Conservation (phyloP, 2,113 vertebrate genomes). For the Tenrec ecaudatus region DNA sequence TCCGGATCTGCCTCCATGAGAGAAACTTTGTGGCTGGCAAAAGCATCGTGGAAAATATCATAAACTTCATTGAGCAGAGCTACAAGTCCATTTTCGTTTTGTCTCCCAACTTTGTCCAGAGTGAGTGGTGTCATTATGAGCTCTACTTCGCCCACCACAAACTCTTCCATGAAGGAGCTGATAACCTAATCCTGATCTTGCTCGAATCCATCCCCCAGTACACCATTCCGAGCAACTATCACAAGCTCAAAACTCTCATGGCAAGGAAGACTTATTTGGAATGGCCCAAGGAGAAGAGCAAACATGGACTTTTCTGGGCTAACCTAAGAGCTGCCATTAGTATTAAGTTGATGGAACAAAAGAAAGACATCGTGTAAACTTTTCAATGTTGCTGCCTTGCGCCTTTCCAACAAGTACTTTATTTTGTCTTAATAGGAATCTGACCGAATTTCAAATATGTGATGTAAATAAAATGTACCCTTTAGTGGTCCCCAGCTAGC, state of each 20-base stretch:
- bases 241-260: slow-evolving; percentile 94
- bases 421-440: neutral
- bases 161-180: slow-evolving; percentile 83
- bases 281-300: slow-evolving; percentile 92
- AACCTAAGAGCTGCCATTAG: slow-evolving; percentile 90
- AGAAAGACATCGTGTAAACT: neutral
- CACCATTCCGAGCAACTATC: slow-evolving; percentile 91
- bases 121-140: slow-evolving; percentile 97
- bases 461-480: neutral
- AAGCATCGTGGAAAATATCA: slow-evolving; percentile 94
- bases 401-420: neutral
- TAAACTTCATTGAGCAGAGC: slow-evolving; percentile 93
- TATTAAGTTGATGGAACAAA: slow-evolving; percentile 72
- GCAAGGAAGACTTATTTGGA: slow-evolving; percentile 91
- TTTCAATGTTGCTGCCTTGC: neutral
- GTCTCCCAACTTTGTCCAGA: slow-evolving; percentile 94
- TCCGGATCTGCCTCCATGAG: slow-evolving; percentile 92
- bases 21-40: slow-evolving; percentile 92
- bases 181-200: slow-evolving; percentile 92
- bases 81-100: slow-evolving; percentile 93
- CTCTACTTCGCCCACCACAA: slow-evolving; percentile 96
- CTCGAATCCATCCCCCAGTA: slow-evolving; percentile 92
- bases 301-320: slow-evolving; percentile 92
- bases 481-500: neutral
- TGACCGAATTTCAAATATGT: slow-evolving; percentile 24